phyloP scores from a whole-genome alignment of 2,888 invertebrate genomes.

The Carcina quercana region DNA sequence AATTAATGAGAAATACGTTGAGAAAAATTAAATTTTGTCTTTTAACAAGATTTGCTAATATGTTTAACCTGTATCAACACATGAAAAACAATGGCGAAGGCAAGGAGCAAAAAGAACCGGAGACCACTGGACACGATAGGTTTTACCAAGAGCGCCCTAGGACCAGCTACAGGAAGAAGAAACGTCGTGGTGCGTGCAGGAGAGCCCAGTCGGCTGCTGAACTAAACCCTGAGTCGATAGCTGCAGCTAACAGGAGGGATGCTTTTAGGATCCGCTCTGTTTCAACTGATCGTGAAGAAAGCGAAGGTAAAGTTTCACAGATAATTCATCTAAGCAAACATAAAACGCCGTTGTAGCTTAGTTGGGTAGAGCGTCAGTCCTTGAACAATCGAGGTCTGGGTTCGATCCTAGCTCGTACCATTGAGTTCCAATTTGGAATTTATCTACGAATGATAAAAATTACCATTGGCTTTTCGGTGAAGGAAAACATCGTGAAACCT shows the following conservation, averaged over 20 bases:
- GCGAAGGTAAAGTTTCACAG: slow-evolving; percentile 47
- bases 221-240: slow-evolving; percentile 76
- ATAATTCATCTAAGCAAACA: too few relatives aligned
- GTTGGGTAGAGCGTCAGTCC: too few relatives aligned
- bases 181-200: slow-evolving; percentile 74
- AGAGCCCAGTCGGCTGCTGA: slow-evolving; percentile 81
- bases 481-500: too few relatives aligned
- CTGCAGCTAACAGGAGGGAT: slow-evolving; percentile 77
- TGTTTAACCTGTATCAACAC: slow-evolving; percentile 86
- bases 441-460: too few relatives aligned
- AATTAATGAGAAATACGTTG: slow-evolving; percentile 38
- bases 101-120: slow-evolving; percentile 67
- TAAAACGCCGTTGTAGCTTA: too few relatives aligned
- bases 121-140: slow-evolving; percentile 86
- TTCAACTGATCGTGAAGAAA: slow-evolving; percentile 77
- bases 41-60: slow-evolving; percentile 44
- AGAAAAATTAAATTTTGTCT: slow-evolving; percentile 30
- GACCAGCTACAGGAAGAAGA: slow-evolving; percentile 66
- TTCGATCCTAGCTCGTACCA: too few relatives aligned
- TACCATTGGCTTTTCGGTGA: too few relatives aligned
- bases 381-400: too few relatives aligned
- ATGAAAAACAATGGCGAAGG: slow-evolving; percentile 76
- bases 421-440: too few relatives aligned
- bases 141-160: slow-evolving; percentile 81
- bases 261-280: slow-evolving; percentile 77